These are phyloP conservation scores for Labrus mixtus DNA, from an alignment of 2,113 vertebrate species.

Conservation along the genomic window DNA sequence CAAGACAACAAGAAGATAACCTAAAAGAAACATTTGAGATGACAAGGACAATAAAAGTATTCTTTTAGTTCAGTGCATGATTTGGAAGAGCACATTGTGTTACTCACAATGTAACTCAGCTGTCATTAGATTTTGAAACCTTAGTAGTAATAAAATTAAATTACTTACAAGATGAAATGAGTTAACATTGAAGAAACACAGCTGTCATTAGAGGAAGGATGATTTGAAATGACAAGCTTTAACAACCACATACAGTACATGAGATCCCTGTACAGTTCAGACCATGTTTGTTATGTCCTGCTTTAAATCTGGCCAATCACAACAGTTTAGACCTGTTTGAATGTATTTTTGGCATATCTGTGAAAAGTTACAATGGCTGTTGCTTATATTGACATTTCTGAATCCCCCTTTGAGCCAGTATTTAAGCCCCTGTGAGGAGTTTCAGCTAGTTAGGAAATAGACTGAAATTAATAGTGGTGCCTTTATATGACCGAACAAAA, in stretches of 20 bases:
- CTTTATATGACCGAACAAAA: too few species aligned
- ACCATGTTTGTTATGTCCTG: too few species aligned
- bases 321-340: too few species aligned
- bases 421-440: background rate
- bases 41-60: background rate
- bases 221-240: too few species aligned
- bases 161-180: background rate
- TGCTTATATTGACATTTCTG: too few species aligned
- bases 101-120: background rate
- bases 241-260: too few species aligned
- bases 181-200: background rate
- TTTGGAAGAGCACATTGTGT: background rate
- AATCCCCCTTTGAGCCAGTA: background rate
- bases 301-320: too few species aligned
- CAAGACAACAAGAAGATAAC: background rate
- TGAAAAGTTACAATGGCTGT: too few species aligned
- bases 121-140: background rate
- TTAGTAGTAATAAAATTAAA: background rate
- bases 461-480: too few species aligned
- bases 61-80: background rate
- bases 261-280: too few species aligned
- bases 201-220: background rate
- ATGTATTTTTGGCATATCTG: too few species aligned
- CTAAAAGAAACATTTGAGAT: background rate
- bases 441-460: too few species aligned